These are phyloP conservation scores for Siniperca knerii DNA, from an alignment of 2,113 vertebrate species.

Conservation along the genomic window DNA sequence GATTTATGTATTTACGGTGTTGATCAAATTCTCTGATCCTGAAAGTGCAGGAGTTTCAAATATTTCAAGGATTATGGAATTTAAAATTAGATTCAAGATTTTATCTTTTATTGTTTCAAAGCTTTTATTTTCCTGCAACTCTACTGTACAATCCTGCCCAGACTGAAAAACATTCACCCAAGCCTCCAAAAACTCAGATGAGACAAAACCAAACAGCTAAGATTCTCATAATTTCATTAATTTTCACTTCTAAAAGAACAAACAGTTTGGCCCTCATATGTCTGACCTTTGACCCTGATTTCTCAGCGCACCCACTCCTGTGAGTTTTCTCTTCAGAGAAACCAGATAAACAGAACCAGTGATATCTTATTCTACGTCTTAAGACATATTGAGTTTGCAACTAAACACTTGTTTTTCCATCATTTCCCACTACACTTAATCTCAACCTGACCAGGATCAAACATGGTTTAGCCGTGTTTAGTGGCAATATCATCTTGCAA, in stretches of 20 bases:
- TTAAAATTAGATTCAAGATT: background rate
- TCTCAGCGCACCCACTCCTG: background rate
- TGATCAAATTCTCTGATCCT: background rate
- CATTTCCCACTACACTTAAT: background rate
- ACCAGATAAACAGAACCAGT: background rate
- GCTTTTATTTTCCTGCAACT: background rate
- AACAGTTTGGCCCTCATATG: background rate
- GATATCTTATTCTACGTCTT: background rate
- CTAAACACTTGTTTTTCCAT: background rate
- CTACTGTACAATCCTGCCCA: too few relatives aligned
- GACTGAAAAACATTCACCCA: background rate
- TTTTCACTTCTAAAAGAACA: background rate
- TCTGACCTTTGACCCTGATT: background rate
- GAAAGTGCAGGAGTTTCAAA: background rate
- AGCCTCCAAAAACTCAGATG: background rate
- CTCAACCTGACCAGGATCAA: constrained; percentile 5
- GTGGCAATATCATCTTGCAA: background rate
- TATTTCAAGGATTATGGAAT: background rate
- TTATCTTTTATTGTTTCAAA: background rate
- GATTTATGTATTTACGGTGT: too few relatives aligned
- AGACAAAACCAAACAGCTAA: background rate
- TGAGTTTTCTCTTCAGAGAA: background rate
- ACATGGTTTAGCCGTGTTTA: too few relatives aligned
- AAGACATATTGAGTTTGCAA: background rate
- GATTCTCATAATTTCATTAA: background rate